Conservation (phyloP, 2,113 vertebrate genomes). For the Myxocyprinus asiaticus region DNA sequence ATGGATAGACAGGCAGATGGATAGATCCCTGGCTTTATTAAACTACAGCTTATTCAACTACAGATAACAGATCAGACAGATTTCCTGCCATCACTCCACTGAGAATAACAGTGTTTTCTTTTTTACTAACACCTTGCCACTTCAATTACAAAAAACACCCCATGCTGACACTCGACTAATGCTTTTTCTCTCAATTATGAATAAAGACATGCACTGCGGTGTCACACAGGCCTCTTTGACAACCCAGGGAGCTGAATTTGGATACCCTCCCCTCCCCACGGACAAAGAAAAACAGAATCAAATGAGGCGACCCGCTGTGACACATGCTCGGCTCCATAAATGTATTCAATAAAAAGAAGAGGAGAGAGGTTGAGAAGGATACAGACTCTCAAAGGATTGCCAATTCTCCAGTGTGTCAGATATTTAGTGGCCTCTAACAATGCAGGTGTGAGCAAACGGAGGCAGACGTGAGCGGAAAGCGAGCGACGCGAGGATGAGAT, state of each 20-base stretch:
- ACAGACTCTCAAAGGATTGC: conserved; percentile 57
- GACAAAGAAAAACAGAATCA: conserved; percentile 43
- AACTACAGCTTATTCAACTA: too few species aligned
- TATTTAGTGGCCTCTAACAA: conserved; percentile 57
- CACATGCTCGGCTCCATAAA: conserved; percentile 52
- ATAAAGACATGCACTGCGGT: conserved; percentile 41
- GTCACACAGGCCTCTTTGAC: conserved; percentile 34
- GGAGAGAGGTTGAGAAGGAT: conserved; percentile 50
- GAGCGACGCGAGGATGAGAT: conserved; percentile 15
- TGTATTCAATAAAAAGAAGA: conserved; percentile 54
- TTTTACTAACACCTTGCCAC: conserved; percentile 23
- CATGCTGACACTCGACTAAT: conserved; percentile 16
- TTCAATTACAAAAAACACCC: conserved; percentile 34
- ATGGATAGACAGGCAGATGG: too few species aligned
- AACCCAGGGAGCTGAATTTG: conserved; percentile 41
- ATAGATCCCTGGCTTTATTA: background rate
- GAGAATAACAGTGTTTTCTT: conserved; percentile 7
- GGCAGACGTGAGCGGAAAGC: conserved; percentile 39
- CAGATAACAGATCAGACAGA: background rate
- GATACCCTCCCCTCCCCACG: conserved; percentile 11
- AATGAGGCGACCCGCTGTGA: conserved; percentile 52
- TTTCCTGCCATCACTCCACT: background rate
- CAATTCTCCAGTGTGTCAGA: conserved; percentile 53
- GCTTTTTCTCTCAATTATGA: conserved; percentile 31
- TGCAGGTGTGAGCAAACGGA: conserved; percentile 46